Base-by-base conservation (phyloP, 2,113 vertebrate genomes). In the Semnornis frantzii region DNA sequence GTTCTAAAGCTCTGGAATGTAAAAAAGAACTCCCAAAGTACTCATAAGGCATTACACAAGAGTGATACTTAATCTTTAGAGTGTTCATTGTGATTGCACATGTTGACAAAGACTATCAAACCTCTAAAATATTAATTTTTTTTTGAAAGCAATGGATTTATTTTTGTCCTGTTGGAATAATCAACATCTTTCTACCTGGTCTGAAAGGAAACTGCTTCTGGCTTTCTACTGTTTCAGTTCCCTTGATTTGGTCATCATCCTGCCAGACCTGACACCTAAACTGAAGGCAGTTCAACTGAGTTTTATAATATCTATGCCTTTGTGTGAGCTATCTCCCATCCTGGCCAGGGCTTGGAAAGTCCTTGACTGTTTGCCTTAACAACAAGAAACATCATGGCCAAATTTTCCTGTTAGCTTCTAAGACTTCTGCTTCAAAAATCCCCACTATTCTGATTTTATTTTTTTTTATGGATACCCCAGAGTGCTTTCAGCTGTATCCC, bases 21-120 rank as follows among this genome's bases (percentile, higher is more conserved):
- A 64, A 93, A 79, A 82, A 58, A n/a, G 42, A 94, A 24, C 50
- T 92, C 85, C 87, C 87, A n/a, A 3, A 82, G 64, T 57, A 86
- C 63, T 82, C n/a, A 57, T 95, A 71, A 78, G 46, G 59, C 46
- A 66, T 91, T 95, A 72, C 74, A 33, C 8, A 2, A 79, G 85
- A 39, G 37, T 75, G 16, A 44, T 68, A 68, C 15, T 78, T 85
- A 68, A 82, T 93, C 72, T 82, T 80, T 54, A 54, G 55, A 73
- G 68, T 3, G 3, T 46, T 85, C 69, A 25, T 77, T 92, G 73
- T 69, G 75, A 72, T 85, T 81, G 66, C 18, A 65, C 10, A 28
- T 33, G 25, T 77, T 90, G 79, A 70, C 30, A 85, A 77, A 94
- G 64, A 16, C 28, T 82, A 62, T 64, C 37, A 85, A 74, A 82